phyloP scores from a whole-genome alignment of 2,888 invertebrate genomes.

The Acleris cristana region DNA sequence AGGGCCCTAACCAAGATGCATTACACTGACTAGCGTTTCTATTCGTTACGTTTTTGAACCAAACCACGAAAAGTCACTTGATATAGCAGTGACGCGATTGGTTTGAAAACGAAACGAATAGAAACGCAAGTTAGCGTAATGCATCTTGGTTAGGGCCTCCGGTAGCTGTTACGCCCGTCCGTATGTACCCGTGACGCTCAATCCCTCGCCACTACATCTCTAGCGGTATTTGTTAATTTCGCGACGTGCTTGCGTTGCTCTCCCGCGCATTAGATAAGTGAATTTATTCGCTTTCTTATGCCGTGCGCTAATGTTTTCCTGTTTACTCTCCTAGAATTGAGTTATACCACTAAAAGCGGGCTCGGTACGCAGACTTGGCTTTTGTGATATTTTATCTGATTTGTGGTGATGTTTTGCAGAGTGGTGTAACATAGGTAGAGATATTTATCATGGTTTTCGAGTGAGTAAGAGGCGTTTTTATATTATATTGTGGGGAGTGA shows the following conservation, averaged over 20 bases:
- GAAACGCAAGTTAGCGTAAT: no score
- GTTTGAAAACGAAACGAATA: no score
- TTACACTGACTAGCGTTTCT: no score
- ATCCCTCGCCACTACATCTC: constrained; percentile 10
- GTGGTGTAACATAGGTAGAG: background rate
- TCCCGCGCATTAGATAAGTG: constrained; percentile 66
- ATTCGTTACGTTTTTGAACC: no score
- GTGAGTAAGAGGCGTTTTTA: no score
- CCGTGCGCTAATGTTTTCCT: constrained; percentile 31
- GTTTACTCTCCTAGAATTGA: constrained; percentile 36
- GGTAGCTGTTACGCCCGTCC: background rate
- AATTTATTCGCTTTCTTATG: constrained; percentile 60
- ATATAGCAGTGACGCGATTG: no score
- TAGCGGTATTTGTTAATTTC: constrained; percentile 66
- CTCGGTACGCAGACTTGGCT: constrained; percentile 14
- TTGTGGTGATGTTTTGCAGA: constrained; percentile 11
- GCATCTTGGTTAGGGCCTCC: no score
- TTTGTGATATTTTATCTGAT: constrained; percentile 33
- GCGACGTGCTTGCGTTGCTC: constrained; percentile 63
- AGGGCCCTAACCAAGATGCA: no score
- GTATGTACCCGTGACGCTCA: background rate
- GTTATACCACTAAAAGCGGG: constrained; percentile 35
- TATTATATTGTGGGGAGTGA: no score
- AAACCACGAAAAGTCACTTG: no score
- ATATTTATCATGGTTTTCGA: no score